Evolutionary conservation across 2,113 vertebrate species (phyloP), one percentile per base, ranked within the genome.

Genomic region (Siniperca chuatsi): DNA sequence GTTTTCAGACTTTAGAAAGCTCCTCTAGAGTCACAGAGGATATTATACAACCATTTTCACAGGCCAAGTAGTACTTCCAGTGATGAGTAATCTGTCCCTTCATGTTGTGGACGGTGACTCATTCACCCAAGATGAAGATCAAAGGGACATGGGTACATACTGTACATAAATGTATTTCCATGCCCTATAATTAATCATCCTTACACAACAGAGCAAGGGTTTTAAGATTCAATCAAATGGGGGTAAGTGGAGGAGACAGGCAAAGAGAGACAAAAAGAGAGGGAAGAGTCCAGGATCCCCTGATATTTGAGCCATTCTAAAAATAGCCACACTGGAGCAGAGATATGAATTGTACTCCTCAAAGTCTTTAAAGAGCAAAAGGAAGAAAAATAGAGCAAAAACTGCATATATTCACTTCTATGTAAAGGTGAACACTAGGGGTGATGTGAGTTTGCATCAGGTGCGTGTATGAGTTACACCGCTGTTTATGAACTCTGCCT

Each of bases 261-360:
- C 73, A 50, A 29, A 80, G 61, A 79, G 69, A 90, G 86, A 82
- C 75, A 68, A 69, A 73, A 66, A 54, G 75, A 66, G 80, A 88
- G 21, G 40, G 58, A 83, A 82, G 80, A 87, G 60, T 21, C 52
- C 54, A 84, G 82, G 86, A 84, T 91, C 88, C 79, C 88, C 82
- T 87, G 86, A 72, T 92, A 70, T 82, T 86, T 86, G 70, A 90
- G 20, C 70, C n/a, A 1, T 12, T 68, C 89, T 91, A 94, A 94
- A 95, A 93, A 92, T 90, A 87, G 81, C 62, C 61, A 69, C 66
- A n/a, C 40, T 75, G 79, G 73, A 81, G 81, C 66, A 79, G 76
- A 86, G 58, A 79, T 84, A 78, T 64, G 75, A 89, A 81, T 37
- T 69, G 71, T 84, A 71, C 33, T 75, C 62, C 61, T 84, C 67